Evolutionary conservation across 2,113 vertebrate species (phyloP).

Genomic region (Noturus placidus): DNA sequence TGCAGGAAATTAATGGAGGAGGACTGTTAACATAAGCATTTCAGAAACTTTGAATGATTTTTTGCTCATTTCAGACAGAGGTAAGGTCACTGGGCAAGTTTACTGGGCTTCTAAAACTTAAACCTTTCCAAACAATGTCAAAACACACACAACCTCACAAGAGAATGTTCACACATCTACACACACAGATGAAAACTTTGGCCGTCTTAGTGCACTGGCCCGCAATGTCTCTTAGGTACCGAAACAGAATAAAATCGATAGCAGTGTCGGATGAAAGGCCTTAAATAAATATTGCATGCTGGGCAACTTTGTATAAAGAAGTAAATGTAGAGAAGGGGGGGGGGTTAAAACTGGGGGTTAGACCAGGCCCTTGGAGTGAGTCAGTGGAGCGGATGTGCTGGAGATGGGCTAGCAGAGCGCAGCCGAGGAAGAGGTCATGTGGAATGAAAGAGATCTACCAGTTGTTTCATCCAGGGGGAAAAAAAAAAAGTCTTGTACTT

Average conservation of each 20-base stretch:
- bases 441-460: conserved; percentile 18
- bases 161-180: neutral
- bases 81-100: conserved; percentile 12
- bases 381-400: conserved; percentile 38
- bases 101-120: conserved; percentile 23
- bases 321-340: neutral
- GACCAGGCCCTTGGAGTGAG: conserved; percentile 40
- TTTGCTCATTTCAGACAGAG: neutral
- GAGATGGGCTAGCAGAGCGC: conserved; percentile 28
- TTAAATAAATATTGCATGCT: conserved; percentile 59
- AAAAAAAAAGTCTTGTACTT: conserved; percentile 42
- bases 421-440: conserved; percentile 35
- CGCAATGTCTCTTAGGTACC: conserved; percentile 38
- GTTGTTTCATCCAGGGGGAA: conserved; percentile 44
- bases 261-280: conserved; percentile 47
- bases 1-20: neutral
- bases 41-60: neutral
- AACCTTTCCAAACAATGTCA: conserved; percentile 22
- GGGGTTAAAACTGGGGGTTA: conserved; percentile 46
- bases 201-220: conserved; percentile 23
- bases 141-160: conserved; percentile 18
- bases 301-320: conserved; percentile 56
- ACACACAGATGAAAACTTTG: conserved; percentile 23
- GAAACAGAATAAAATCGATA: conserved; percentile 45
- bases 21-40: neutral